A percentile compares a stretch with the other conserved stretches of the same genome.
phyloP scores from a whole-genome alignment of 2,888 invertebrate genomes.

The Gortyna flavago region DNA sequence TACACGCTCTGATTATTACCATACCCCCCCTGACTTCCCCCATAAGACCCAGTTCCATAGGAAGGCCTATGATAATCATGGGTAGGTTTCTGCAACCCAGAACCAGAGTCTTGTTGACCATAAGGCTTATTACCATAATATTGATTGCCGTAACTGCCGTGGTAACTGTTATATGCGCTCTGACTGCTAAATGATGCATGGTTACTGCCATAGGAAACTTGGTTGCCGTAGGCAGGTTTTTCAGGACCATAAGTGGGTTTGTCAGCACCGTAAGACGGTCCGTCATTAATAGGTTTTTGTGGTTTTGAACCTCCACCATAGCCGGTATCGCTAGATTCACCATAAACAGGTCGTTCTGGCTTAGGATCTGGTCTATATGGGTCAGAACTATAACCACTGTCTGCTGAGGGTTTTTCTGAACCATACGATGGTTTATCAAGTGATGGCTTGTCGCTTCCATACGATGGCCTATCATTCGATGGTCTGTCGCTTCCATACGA shows the following conservation, averaged over 20 bases:
- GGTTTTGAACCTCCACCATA: constrained; percentile 49
- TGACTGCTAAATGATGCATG: constrained; percentile 51
- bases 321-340: constrained; percentile 38
- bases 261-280: constrained; percentile 38
- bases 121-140: constrained; percentile 34
- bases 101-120: constrained; percentile 38
- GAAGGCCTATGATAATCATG: constrained; percentile 45
- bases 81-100: constrained; percentile 51
- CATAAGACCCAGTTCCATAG: constrained; percentile 36
- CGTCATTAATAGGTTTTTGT: constrained; percentile 48
- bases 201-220: constrained; percentile 50
- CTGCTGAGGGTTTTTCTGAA: constrained; percentile 54
- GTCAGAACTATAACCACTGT: constrained; percentile 38
- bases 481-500: constrained; percentile 21
- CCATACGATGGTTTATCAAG: constrained; percentile 35
- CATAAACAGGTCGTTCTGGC: constrained; percentile 51
- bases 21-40: constrained; percentile 34
- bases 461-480: constrained; percentile 15
- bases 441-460: constrained; percentile 44
- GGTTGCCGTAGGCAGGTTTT: constrained; percentile 34
- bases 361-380: constrained; percentile 51
- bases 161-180: constrained; percentile 28
- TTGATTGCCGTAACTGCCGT: constrained; percentile 49
- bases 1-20: constrained; percentile 43
- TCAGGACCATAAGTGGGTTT: constrained; percentile 40